A percentile compares a stretch with the other conserved stretches of the same genome.
Conservation (phyloP, 2,797 vertebrate species). For the Pteropus rufus region DNA sequence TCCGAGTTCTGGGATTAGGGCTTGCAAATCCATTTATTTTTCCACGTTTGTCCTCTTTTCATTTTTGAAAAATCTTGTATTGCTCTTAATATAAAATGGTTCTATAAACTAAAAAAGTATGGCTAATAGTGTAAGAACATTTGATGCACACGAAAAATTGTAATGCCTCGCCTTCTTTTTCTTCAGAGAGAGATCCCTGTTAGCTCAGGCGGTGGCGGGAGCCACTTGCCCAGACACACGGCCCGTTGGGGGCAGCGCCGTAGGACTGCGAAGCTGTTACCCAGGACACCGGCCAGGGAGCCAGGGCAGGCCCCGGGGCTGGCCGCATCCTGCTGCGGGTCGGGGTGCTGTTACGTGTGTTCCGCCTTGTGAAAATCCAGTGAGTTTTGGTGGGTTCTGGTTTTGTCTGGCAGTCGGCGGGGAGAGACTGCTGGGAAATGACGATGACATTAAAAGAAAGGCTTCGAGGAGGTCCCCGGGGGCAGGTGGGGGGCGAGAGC, state of each 20-base stretch:
- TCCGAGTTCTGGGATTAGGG: background rate
- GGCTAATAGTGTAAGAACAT: background rate
- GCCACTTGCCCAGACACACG: background rate
- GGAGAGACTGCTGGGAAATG: background rate
- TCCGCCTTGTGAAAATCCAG: background rate
- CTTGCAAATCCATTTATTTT: background rate
- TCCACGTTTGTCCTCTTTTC: background rate
- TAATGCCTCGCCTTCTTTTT: background rate
- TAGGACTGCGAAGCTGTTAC: background rate
- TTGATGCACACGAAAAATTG: too few relatives aligned
- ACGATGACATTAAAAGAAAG: too few relatives aligned
- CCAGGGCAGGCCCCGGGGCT: background rate
- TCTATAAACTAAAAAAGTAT: background rate
- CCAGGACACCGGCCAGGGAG: background rate
- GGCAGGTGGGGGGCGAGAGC: too few relatives aligned
- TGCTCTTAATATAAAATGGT: background rate
- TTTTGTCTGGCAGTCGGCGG: background rate
- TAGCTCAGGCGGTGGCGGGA: too few relatives aligned
- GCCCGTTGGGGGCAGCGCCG: background rate
- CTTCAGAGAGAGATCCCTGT: background rate
- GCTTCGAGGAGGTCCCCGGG: too few relatives aligned
- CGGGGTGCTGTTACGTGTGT: background rate
- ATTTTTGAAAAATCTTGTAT: background rate
- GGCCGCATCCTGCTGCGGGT: background rate
- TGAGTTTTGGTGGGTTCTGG: background rate